These are phyloP conservation scores for Pyrocoelia pectoralis DNA, from an alignment of 2,888 invertebrate genomes.

Conservation along the genomic window DNA sequence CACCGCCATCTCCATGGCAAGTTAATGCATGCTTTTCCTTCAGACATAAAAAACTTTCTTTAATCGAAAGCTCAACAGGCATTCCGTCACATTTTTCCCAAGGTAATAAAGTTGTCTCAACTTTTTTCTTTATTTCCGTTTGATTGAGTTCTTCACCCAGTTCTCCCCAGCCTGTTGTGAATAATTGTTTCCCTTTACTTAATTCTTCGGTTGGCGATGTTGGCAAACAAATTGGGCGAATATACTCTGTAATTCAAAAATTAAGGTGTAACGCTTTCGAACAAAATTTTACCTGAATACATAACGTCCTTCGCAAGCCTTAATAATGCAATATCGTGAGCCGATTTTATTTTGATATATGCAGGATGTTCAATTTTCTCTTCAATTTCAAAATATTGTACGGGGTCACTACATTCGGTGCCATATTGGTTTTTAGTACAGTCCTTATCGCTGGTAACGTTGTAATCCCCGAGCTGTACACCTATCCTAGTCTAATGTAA, in stretches of 20 bases:
- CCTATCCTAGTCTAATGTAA: neutral
- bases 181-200: neutral
- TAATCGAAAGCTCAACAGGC: neutral
- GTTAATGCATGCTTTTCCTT: neutral
- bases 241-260: constrained; percentile 56
- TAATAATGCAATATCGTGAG: constrained; percentile 58
- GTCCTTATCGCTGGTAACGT: neutral
- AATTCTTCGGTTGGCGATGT: neutral
- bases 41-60: neutral
- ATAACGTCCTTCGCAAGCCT: constrained; percentile 49
- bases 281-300: constrained; percentile 56
- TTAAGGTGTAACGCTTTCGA: neutral
- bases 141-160: neutral
- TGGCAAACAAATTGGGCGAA: constrained; percentile 60
- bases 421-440: neutral
- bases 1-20: neutral
- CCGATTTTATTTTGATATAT: constrained; percentile 14
- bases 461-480: constrained; percentile 8
- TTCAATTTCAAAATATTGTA: neutral
- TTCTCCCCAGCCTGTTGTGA: neutral
- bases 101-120: neutral
- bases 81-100: neutral
- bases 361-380: neutral
- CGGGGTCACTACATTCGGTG: constrained; percentile 11
- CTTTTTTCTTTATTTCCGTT: neutral